Conservation (phyloP, 2,113 vertebrate genomes). For the Oncorhynchus kisutch region DNA sequence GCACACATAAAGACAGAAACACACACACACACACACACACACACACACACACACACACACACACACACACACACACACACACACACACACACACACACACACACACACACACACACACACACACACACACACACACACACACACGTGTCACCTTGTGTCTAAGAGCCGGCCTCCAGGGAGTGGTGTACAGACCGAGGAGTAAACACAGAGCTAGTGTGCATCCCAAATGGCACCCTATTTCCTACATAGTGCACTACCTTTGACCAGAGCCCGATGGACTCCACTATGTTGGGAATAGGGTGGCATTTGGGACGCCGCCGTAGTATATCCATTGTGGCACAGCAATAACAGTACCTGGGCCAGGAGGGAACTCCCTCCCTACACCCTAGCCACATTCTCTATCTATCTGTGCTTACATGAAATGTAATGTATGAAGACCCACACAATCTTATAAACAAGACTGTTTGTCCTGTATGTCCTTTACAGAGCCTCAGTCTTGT, state of each 20-base stretch:
- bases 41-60: neutral
- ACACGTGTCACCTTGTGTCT: conserved; percentile 20
- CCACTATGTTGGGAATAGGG: neutral
- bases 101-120: conserved; percentile 12
- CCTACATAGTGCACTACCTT: no score
- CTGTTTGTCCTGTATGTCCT: neutral
- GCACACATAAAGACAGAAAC: neutral
- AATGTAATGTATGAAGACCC: no score
- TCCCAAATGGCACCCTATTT: no score
- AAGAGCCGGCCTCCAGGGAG: conserved; percentile 26
- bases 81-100: neutral
- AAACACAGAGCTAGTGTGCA: conserved; percentile 9
- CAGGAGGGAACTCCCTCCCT: conserved; percentile 25
- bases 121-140: conserved; percentile 19
- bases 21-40: conserved; percentile 9
- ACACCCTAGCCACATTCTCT: neutral
- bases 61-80: conserved; percentile 16
- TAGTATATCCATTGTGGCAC: conserved; percentile 21
- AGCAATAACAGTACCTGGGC: neutral
- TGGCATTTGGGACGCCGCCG: neutral
- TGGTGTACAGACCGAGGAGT: conserved; percentile 34
- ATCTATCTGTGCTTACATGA: neutral
- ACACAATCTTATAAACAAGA: neutral
- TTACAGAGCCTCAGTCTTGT: neutral
- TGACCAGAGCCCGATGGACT: no score